phyloP scores from a whole-genome alignment of 2,113 vertebrate genomes.

The Felis chaus region DNA sequence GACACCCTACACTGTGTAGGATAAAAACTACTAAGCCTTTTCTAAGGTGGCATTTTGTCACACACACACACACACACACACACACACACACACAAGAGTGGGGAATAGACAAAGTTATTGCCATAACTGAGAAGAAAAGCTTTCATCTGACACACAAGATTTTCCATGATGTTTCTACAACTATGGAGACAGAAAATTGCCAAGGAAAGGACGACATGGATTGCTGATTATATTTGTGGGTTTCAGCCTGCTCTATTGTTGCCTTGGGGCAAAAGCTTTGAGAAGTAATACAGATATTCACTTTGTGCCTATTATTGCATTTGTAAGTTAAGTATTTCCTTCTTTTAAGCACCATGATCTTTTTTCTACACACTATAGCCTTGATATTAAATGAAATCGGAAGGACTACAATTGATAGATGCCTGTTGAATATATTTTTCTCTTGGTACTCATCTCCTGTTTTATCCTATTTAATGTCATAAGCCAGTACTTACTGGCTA shows the following conservation, averaged over 20 bases:
- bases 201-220: background rate
- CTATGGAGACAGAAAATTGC: constrained; percentile 20
- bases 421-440: background rate
- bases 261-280: background rate
- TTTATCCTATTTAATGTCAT: background rate
- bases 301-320: background rate
- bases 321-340: background rate
- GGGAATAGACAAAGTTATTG: background rate
- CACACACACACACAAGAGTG: background rate
- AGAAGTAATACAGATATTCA: background rate
- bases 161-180: constrained; percentile 23
- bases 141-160: constrained; percentile 8
- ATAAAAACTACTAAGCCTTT: constrained; percentile 30
- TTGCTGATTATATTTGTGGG: background rate
- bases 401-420: background rate
- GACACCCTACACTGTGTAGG: background rate
- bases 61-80: background rate
- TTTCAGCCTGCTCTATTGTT: background rate
- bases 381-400: constrained; percentile 9
- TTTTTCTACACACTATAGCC: background rate
- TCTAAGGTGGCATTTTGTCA: constrained; percentile 18
- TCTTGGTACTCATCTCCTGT: background rate
- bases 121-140: background rate
- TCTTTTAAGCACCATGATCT: background rate
- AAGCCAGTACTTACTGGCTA: background rate